phyloP scores from a whole-genome alignment of 1,140 invertebrate species.

The Glossosoma conforme region DNA sequence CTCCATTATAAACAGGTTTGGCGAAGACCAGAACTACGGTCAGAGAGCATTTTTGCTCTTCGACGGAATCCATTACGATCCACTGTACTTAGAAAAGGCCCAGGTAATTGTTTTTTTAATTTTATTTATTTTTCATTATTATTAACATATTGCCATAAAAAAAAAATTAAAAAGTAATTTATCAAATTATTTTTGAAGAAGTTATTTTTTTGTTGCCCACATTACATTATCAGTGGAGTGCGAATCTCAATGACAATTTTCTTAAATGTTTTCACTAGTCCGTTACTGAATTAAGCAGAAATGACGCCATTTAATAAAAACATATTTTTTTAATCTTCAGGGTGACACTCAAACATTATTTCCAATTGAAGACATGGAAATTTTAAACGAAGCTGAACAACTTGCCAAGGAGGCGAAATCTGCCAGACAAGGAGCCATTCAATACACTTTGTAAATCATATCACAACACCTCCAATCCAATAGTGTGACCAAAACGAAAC shows the following conservation, averaged over 20 bases:
- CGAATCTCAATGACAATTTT: no score
- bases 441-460: no score
- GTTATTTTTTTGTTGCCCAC: no score
- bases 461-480: no score
- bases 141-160: background rate
- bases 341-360: slow-evolving; percentile 75
- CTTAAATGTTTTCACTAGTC: no score
- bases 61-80: slow-evolving; percentile 96
- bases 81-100: slow-evolving; percentile 72
- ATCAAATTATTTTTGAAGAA: no score
- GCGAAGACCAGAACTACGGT: slow-evolving; percentile 84
- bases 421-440: background rate
- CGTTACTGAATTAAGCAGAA: no score
- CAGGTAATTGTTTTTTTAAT: slow-evolving; percentile 12
- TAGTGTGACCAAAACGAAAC: no score
- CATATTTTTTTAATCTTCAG: slow-evolving; percentile 41
- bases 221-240: no score
- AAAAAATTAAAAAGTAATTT: background rate
- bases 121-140: background rate
- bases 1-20: slow-evolving; percentile 86
- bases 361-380: slow-evolving; percentile 63
- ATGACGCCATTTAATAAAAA: background rate
- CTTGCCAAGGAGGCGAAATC: slow-evolving; percentile 53
- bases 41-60: slow-evolving; percentile 86
- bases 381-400: slow-evolving; percentile 74